Percentiles rank a stretch among this genome's conserved stretches.
Conservation (phyloP, 1,140 invertebrate species). For the Luehdorfia chinensis region DNA sequence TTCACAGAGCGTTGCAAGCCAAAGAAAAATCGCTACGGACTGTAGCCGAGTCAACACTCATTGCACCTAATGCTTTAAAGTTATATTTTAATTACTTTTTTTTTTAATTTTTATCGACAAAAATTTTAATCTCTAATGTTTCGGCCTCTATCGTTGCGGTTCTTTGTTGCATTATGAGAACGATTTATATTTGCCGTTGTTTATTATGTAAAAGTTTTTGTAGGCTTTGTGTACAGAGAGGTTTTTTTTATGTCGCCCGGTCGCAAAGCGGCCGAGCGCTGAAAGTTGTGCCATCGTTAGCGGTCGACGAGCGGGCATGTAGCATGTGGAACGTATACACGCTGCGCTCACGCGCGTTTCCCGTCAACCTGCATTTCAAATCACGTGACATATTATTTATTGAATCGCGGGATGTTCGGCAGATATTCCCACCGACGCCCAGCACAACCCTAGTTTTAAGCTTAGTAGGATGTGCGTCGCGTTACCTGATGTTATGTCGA, state of each 20-base stretch:
- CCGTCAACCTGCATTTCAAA: slow-evolving; percentile 48
- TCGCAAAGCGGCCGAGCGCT: slow-evolving; percentile 47
- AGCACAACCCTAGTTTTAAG: slow-evolving; percentile 61
- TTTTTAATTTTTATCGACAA: slow-evolving; percentile 30
- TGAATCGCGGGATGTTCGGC: slow-evolving; percentile 52
- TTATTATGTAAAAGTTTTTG: slow-evolving; percentile 59
- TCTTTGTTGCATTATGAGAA: slow-evolving; percentile 56
- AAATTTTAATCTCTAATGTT: slow-evolving; percentile 48
- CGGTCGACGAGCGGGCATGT: slow-evolving; percentile 21
- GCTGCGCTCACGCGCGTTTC: slow-evolving; percentile 23
- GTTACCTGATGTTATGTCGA: slow-evolving; percentile 62
- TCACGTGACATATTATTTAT: slow-evolving; percentile 65
- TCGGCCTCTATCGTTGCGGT: slow-evolving; percentile 56
- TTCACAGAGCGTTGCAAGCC: slow-evolving; percentile 48
- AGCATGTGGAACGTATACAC: slow-evolving; percentile 1
- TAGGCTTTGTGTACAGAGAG: slow-evolving; percentile 55
- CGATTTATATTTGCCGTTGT: slow-evolving; percentile 65
- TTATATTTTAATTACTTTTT: slow-evolving; percentile 52
- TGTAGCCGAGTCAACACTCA: slow-evolving; percentile 65
- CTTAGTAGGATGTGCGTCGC: slow-evolving; percentile 62
- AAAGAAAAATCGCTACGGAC: slow-evolving; percentile 55
- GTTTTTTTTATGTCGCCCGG: slow-evolving; percentile 45
- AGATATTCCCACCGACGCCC: slow-evolving; percentile 62
- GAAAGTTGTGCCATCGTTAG: slow-evolving; percentile 56
- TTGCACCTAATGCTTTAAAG: slow-evolving; percentile 64